Conservation (phyloP, 2,888 invertebrate species). For the Incurvaria masculella region DNA sequence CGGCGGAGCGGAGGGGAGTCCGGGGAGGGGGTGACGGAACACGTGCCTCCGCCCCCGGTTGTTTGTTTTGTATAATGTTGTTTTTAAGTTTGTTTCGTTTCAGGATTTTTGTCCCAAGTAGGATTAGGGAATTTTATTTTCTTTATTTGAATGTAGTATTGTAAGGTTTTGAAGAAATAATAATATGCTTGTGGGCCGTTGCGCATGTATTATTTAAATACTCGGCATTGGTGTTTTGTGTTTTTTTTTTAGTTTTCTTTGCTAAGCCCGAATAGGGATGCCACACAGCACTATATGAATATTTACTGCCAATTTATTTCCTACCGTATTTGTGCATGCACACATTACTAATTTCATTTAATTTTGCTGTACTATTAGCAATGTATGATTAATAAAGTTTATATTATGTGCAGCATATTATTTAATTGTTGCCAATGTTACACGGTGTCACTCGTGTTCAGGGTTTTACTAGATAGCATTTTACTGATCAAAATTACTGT, state of each 20-base stretch:
- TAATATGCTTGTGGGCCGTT: constrained; percentile 1
- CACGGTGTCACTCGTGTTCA: constrained; percentile 49
- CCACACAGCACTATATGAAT: constrained; percentile 31
- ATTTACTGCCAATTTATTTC: constrained; percentile 59
- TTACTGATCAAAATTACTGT: constrained; percentile 54
- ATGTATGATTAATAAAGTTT: neutral
- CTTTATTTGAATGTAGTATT: constrained; percentile 44
- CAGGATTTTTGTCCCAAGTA: constrained; percentile 56
- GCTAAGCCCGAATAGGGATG: constrained; percentile 35
- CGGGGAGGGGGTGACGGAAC: too few species aligned
- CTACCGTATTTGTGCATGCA: constrained; percentile 56
- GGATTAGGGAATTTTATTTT: constrained; percentile 57
- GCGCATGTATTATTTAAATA: constrained; percentile 41
- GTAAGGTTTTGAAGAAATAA: constrained; percentile 26
- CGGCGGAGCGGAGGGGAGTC: neutral
- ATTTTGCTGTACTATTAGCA: constrained; percentile 26
- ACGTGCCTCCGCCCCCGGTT: neutral
- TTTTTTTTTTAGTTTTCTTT: constrained; percentile 49
- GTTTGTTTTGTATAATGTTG: constrained; percentile 44
- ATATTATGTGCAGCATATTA: constrained; percentile 41
- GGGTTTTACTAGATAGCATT: constrained; percentile 54
- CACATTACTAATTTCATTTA: constrained; percentile 55
- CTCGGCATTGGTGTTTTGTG: constrained; percentile 39
- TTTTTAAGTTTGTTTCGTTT: constrained; percentile 55
- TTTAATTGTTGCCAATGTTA: constrained; percentile 52